Conservation (phyloP, 92 coral and sea anemone genomes). For the Zoanthus gigantus region DNA sequence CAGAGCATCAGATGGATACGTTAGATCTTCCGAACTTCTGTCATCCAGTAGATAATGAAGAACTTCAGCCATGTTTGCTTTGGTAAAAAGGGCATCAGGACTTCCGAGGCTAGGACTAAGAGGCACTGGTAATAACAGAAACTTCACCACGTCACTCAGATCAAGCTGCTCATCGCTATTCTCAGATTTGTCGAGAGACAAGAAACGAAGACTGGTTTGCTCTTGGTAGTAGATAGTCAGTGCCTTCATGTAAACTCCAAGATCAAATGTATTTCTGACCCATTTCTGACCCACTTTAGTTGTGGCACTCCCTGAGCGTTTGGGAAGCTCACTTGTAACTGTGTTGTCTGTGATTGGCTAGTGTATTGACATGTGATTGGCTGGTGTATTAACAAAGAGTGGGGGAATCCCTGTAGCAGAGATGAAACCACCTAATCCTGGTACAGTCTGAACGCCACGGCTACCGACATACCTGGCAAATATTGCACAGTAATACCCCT, state of each 20-base stretch:
- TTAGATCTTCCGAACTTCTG: neutral
- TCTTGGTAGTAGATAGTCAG: too few species aligned
- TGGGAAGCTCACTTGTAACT: constrained; percentile 33
- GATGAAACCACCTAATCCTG: constrained; percentile 27
- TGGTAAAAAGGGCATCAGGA: neutral
- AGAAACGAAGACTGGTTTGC: constrained; percentile 5
- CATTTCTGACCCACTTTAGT: neutral
- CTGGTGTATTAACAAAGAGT: neutral
- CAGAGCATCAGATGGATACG: neutral
- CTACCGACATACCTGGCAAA: constrained; percentile 48
- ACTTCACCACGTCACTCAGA: constrained; percentile 1
- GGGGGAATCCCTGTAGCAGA: too few species aligned
- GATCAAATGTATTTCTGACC: too few species aligned
- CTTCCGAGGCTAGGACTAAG: neutral
- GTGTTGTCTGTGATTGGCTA: constrained; percentile 48
- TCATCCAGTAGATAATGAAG: neutral
- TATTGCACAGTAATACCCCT: constrained; percentile 45
- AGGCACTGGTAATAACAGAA: constrained; percentile 1
- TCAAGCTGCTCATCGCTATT: neutral
- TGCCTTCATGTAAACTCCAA: too few species aligned
- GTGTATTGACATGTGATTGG: constrained; percentile 34
- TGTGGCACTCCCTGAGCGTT: neutral
- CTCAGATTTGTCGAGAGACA: neutral
- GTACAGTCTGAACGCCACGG: constrained; percentile 54
- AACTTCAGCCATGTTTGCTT: neutral